These are phyloP conservation scores for Porites evermanni DNA, from an alignment of 92 coral and sea anemone species.

Conservation along the genomic window DNA sequence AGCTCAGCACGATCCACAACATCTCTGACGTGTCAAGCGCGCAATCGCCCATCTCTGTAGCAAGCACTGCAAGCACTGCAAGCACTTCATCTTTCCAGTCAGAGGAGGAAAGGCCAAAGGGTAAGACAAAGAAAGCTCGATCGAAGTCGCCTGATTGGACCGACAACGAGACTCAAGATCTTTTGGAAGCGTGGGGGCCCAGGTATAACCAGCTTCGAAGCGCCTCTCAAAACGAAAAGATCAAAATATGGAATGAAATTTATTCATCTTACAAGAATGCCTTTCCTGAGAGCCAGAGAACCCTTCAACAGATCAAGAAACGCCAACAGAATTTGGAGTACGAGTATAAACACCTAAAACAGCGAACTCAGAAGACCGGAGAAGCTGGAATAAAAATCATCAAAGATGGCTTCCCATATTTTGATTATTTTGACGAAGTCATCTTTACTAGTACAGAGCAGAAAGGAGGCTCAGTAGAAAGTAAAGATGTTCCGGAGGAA, in stretches of 20 bases:
- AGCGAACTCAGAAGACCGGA: conserved; percentile 17
- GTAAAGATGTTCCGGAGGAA: not conserved
- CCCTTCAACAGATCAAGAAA: too few relatives aligned
- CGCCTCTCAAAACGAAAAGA: conserved; percentile 53
- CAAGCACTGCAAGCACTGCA: not conserved
- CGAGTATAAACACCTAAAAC: conserved; percentile 10
- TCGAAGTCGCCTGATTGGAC: conserved; percentile 24
- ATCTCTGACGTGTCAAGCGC: not conserved
- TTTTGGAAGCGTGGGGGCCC: conserved; percentile 53
- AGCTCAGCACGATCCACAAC: not conserved
- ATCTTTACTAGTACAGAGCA: not conserved
- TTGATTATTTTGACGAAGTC: conserved; percentile 35
- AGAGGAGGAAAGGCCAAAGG: not conserved
- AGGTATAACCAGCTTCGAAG: conserved; percentile 28
- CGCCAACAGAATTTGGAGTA: conserved; percentile 19
- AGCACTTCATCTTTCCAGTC: not conserved
- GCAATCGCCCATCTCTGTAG: conserved; percentile 10
- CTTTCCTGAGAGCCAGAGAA: too few relatives aligned
- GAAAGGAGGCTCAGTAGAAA: not conserved
- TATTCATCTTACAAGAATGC: conserved; percentile 4
- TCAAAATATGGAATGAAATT: conserved; percentile 53
- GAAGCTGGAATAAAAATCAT: conserved; percentile 53
- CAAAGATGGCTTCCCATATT: conserved; percentile 52
- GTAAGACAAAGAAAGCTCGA: conserved; percentile 1
- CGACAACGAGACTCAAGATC: conserved; percentile 34